These are phyloP conservation scores for Mimumesa dahlbomi DNA, from an alignment of 2,888 invertebrate genomes.

Conservation along the genomic window DNA sequence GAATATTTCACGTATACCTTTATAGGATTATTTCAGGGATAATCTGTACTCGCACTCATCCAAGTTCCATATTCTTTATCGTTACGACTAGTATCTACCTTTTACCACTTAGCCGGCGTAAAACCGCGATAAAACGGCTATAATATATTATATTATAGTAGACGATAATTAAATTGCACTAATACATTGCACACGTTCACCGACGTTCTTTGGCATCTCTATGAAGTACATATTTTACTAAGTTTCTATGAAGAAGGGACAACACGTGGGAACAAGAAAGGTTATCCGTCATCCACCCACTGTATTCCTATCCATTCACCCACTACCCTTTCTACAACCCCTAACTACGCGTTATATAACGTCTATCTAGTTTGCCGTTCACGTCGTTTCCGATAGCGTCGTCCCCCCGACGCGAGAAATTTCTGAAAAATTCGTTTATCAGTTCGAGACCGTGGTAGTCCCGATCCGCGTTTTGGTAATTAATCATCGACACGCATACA, in stretches of 20 bases:
- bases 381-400: slow-evolving; percentile 3
- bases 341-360: slow-evolving; percentile 24
- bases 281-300: slow-evolving; percentile 21
- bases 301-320: slow-evolving; percentile 30
- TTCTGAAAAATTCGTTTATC: slow-evolving; percentile 20
- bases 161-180: slow-evolving; percentile 71
- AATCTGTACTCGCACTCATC: slow-evolving; percentile 9
- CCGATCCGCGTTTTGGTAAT: slow-evolving; percentile 18
- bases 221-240: slow-evolving; percentile 58
- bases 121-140: slow-evolving; percentile 36
- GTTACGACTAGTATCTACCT: slow-evolving; percentile 40
- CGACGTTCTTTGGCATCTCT: slow-evolving; percentile 74
- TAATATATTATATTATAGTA: slow-evolving; percentile 48
- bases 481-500: slow-evolving; percentile 44
- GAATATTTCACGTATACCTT: not conserved
- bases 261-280: slow-evolving; percentile 17
- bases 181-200: slow-evolving; percentile 72
- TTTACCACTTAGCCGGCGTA: slow-evolving; percentile 30
- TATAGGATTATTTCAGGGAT: not conserved
- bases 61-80: slow-evolving; percentile 9
- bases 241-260: slow-evolving; percentile 34
- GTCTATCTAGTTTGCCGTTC: slow-evolving; percentile 13
- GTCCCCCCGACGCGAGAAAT: slow-evolving; percentile 3
- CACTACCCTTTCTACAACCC: slow-evolving; percentile 24
- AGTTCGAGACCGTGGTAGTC: slow-evolving; percentile 2